Evolutionary conservation across 2,113 vertebrate species (phyloP).

Genomic region (Apodemus speciosus): DNA sequence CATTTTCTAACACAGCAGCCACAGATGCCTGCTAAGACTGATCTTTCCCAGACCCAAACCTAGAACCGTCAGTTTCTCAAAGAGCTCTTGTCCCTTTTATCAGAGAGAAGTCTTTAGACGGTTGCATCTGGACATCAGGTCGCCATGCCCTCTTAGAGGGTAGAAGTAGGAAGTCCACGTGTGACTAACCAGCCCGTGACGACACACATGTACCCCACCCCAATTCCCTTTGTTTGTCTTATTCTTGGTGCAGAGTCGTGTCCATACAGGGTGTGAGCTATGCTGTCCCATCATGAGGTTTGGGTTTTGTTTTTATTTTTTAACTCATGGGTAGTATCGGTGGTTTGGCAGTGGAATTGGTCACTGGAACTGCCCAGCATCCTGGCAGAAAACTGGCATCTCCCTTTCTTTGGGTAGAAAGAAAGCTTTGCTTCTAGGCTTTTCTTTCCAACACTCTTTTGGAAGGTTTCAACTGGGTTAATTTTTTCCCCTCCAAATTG

Average conservation of each 20-base stretch:
- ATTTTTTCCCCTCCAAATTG: background rate
- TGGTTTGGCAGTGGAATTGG: background rate
- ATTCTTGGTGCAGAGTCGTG: background rate
- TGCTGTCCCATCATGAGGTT: background rate
- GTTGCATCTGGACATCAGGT: background rate
- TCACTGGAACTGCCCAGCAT: background rate
- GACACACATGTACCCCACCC: accelerated
- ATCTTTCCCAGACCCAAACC: background rate
- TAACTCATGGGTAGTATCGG: background rate
- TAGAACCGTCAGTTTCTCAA: background rate
- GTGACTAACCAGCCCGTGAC: background rate
- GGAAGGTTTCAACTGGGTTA: slow-evolving; percentile 18
- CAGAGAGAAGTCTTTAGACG: background rate
- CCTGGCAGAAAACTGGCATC: background rate
- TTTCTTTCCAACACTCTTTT: background rate
- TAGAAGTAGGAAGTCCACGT: background rate
- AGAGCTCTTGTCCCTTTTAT: background rate
- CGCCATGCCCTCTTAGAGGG: background rate
- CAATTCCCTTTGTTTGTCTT: too few relatives aligned
- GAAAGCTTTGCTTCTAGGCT: background rate
- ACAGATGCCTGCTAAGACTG: background rate
- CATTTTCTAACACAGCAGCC: background rate
- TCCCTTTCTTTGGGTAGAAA: background rate
- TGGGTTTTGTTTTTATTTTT: background rate
- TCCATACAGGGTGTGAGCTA: background rate